Conservation (phyloP, 2,888 invertebrate species). For the Candidula unifasciata region DNA sequence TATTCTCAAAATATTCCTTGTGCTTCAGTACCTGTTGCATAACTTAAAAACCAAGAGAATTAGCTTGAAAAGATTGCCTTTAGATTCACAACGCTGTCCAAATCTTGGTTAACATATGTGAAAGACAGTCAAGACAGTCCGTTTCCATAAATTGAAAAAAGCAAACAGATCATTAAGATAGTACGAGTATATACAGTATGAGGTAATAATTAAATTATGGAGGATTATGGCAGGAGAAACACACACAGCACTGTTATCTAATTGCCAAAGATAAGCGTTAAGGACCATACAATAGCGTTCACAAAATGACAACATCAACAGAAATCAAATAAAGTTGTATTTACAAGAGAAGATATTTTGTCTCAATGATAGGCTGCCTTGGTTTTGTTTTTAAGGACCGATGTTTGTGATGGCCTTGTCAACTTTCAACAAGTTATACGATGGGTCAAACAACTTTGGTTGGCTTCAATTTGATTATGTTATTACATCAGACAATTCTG, state of each 20-base stretch:
- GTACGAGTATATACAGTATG: neutral
- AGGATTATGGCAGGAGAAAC: neutral
- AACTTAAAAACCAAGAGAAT: no score
- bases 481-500: neutral
- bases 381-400: neutral
- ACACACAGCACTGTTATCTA: neutral
- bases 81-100: neutral
- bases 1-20: no score
- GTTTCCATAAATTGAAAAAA: conserved; percentile 2
- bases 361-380: conserved; percentile 7
- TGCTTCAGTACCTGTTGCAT: no score
- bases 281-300: neutral
- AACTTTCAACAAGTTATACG: neutral
- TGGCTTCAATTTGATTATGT: neutral
- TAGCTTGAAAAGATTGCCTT: no score
- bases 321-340: neutral
- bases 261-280: neutral
- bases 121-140: neutral
- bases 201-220: conserved; percentile 3
- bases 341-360: neutral
- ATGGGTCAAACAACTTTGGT: neutral
- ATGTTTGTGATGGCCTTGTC: neutral
- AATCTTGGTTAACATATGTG: neutral
- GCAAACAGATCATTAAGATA: neutral
- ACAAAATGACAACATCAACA: neutral